Percentiles rank a stretch among this genome's conserved stretches.
phyloP scores from a whole-genome alignment of 2,888 invertebrate genomes.

The Napeogenes inachia region DNA sequence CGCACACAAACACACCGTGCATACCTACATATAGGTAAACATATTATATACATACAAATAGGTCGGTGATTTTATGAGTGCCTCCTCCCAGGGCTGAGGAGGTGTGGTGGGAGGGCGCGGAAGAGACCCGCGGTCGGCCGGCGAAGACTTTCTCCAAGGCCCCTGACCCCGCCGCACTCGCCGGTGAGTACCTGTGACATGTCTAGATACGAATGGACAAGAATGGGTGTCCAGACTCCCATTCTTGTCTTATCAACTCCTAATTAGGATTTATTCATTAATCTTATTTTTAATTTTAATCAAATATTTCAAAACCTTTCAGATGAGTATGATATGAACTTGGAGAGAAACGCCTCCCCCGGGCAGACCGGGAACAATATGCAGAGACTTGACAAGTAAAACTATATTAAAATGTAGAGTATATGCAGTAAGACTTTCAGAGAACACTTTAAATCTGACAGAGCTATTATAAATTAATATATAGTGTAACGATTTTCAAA shows the following conservation, averaged over 20 bases:
- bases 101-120: slow-evolving; percentile 65
- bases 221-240: too few species aligned
- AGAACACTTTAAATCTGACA: too few species aligned
- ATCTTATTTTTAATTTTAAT: background rate
- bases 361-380: slow-evolving; percentile 67
- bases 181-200: slow-evolving; percentile 42
- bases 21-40: too few species aligned
- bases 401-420: background rate
- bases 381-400: slow-evolving; percentile 71
- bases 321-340: slow-evolving; percentile 69
- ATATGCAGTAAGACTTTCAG: too few species aligned
- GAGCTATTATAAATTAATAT: background rate
- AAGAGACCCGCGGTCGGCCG: slow-evolving; percentile 60
- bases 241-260: too few species aligned
- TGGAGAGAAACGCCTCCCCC: slow-evolving; percentile 55
- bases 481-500: background rate
- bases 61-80: too few species aligned
- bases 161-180: slow-evolving; percentile 62
- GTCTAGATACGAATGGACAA: too few species aligned
- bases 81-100: slow-evolving; percentile 38
- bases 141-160: slow-evolving; percentile 59
- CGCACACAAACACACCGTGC: too few species aligned
- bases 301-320: slow-evolving; percentile 24
- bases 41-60: too few species aligned
- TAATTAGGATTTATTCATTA: too few species aligned